Percentiles rank a stretch among this genome's conserved stretches.
Evolutionary conservation across 2,888 invertebrate species (phyloP).

Genomic region (Leistus spinibarbis): DNA sequence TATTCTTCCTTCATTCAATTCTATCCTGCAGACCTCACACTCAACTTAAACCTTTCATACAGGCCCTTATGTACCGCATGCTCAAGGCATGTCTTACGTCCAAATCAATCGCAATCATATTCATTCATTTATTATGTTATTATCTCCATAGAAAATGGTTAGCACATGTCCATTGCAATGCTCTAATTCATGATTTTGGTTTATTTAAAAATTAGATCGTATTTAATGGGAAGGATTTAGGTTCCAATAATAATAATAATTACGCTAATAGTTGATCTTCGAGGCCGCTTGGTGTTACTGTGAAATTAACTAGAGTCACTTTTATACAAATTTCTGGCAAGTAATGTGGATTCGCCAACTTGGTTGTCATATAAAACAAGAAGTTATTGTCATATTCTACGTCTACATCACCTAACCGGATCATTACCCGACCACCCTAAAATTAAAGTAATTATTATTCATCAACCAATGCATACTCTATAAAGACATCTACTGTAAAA

Average conservation of each 20-base stretch:
- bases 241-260: slow-evolving; percentile 58
- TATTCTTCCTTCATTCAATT: too few relatives aligned
- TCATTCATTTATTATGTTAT: too few relatives aligned
- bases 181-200: too few relatives aligned
- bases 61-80: too few relatives aligned
- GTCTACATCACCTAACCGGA: slow-evolving; percentile 83
- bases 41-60: too few relatives aligned
- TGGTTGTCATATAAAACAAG: slow-evolving; percentile 88
- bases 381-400: slow-evolving; percentile 90
- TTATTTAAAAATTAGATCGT: too few relatives aligned
- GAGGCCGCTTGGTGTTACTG: slow-evolving; percentile 86
- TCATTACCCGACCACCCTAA: slow-evolving; percentile 78
- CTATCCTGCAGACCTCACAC: too few relatives aligned
- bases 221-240: neutral
- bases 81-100: too few relatives aligned
- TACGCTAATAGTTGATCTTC: slow-evolving; percentile 92
- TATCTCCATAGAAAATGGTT: too few relatives aligned
- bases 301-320: slow-evolving; percentile 91
- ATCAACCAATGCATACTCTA: too few relatives aligned
- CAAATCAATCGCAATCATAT: neutral
- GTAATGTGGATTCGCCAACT: slow-evolving; percentile 91
- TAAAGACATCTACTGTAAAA: too few relatives aligned
- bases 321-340: slow-evolving; percentile 91
- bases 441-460: slow-evolving; percentile 39
- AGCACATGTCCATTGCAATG: too few relatives aligned